Conservation (phyloP, 37 sponge, comb jelly and placozoan genomes). For the Oopsacas minuta region DNA sequence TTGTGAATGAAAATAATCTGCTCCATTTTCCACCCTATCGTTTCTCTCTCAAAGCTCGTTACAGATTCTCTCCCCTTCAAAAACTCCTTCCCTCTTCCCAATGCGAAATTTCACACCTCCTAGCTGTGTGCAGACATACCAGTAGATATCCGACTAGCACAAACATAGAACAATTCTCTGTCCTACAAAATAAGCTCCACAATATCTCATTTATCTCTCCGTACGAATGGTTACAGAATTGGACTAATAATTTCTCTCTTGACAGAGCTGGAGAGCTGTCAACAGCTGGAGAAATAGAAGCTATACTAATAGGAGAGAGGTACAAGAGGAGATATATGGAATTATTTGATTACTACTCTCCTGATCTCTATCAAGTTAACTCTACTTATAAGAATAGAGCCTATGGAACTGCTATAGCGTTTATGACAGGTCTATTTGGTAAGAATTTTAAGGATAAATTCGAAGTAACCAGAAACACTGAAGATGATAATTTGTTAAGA, state of each 20-base stretch:
- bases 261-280: not conserved
- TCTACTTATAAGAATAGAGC: not conserved
- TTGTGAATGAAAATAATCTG: not conserved
- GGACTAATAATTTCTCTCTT: not conserved
- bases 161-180: not conserved
- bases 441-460: not conserved
- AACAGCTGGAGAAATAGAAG: not conserved
- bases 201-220: not conserved
- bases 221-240: conserved; percentile 1
- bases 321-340: not conserved
- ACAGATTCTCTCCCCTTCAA: not conserved
- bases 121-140: not conserved
- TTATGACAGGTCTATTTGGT: not conserved
- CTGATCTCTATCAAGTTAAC: not conserved
- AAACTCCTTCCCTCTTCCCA: not conserved
- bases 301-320: not conserved
- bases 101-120: not conserved
- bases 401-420: not conserved
- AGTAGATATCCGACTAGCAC: not conserved
- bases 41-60: conserved; percentile 1
- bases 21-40: not conserved
- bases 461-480: not conserved
- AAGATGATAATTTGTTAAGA: not conserved
- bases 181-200: not conserved
- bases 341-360: not conserved